Conservation (phyloP, 2,888 invertebrate genomes). For the Diarsia mendica region DNA sequence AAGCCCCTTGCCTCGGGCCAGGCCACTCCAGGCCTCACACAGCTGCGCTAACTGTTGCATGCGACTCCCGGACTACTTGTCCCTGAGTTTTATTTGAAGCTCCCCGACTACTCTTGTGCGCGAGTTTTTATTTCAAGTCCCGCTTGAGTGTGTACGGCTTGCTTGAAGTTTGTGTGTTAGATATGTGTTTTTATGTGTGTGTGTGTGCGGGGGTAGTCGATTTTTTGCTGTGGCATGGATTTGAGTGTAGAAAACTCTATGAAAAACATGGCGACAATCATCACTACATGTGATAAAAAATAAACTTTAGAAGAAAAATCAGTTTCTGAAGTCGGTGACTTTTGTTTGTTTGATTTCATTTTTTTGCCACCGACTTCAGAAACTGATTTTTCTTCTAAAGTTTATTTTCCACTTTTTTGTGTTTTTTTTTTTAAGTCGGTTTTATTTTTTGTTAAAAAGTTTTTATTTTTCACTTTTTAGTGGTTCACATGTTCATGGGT, state of each 20-base stretch:
- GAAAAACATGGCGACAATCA: constrained; percentile 5
- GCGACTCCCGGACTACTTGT: constrained; percentile 62
- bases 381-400: too few relatives aligned
- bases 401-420: too few relatives aligned
- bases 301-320: too few relatives aligned
- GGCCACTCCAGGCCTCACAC: constrained; percentile 65
- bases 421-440: too few relatives aligned
- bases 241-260: constrained; percentile 25
- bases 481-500: too few relatives aligned
- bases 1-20: constrained; percentile 67
- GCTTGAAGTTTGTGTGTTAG: constrained; percentile 41
- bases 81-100: constrained; percentile 66
- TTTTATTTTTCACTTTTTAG: too few relatives aligned
- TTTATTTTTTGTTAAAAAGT: too few relatives aligned
- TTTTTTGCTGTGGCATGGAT: constrained; percentile 27
- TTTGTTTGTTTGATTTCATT: too few relatives aligned
- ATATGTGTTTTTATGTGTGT: constrained; percentile 11
- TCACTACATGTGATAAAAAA: too few relatives aligned
- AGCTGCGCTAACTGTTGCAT: constrained; percentile 70
- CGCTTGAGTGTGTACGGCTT: constrained; percentile 51
- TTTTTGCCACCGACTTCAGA: too few relatives aligned
- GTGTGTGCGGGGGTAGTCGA: neutral
- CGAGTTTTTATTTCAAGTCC: constrained; percentile 61
- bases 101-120: constrained; percentile 57
- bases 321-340: too few relatives aligned